Evolutionary conservation across 1,140 invertebrate species (phyloP).

Genomic region (Drosophila ironensis): DNA sequence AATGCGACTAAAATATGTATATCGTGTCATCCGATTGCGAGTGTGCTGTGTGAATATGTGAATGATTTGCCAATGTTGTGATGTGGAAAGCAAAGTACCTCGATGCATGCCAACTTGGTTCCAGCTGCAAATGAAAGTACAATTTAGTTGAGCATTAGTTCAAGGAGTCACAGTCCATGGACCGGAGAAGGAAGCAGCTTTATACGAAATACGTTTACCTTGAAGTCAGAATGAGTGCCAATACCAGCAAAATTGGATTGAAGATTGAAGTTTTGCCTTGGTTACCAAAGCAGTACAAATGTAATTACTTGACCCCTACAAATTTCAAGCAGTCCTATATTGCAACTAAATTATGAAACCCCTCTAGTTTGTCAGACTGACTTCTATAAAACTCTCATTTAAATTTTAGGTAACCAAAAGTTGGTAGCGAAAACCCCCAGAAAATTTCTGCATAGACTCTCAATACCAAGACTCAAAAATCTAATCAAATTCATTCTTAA

Average conservation of each 20-base stretch:
- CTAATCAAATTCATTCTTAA: conserved; percentile 4
- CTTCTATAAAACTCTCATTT: no score
- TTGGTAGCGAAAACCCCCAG: neutral
- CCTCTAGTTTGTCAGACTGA: neutral
- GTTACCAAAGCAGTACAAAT: conserved; percentile 15
- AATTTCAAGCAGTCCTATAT: no score
- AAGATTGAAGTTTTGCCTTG: neutral
- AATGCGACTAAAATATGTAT: no score
- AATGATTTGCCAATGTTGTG: conserved; percentile 56
- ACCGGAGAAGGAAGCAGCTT: conserved; percentile 17
- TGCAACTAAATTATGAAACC: neutral
- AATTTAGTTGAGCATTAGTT: conserved; percentile 65
- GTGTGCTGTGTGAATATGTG: conserved; percentile 4
- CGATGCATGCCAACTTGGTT: conserved; percentile 63
- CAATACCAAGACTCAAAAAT: conserved; percentile 1
- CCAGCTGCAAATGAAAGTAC: conserved; percentile 72
- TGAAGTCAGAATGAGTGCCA: no score
- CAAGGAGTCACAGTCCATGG: conserved; percentile 17
- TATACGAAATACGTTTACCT: no score
- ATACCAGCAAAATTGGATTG: neutral
- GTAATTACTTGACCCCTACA: neutral
- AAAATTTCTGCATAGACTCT: neutral
- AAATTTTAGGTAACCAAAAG: neutral
- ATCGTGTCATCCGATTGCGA: neutral
- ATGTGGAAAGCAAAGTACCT: conserved; percentile 73